A percentile compares a stretch with the other conserved stretches of the same genome.
Conservation (phyloP, 2,113 vertebrate genomes). For the human (Homo sapiens) region DNA sequence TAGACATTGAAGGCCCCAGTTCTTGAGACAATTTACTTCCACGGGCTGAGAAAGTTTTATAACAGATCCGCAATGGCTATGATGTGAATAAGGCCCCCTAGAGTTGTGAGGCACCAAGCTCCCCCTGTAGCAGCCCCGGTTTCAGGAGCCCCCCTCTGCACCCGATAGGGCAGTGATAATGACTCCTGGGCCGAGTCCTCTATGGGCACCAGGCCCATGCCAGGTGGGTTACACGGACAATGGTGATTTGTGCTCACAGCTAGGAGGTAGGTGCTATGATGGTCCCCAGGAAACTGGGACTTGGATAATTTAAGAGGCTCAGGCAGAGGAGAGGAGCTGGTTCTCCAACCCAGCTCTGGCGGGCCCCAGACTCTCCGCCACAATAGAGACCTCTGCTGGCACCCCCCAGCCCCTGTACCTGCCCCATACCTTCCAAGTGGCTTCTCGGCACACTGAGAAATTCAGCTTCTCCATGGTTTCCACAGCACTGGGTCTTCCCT, state of each 20-base stretch:
- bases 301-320: background rate
- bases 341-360: background rate
- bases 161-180: background rate
- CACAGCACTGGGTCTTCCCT: background rate
- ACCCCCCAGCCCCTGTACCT: too few species aligned
- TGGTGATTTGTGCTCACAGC: background rate
- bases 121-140: background rate
- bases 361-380: background rate
- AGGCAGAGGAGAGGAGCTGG: background rate
- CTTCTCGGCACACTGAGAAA: background rate
- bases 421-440: too few species aligned
- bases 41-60: background rate
- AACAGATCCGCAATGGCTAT: background rate
- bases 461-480: background rate
- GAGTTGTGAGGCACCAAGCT: background rate
- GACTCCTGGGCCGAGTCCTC: background rate
- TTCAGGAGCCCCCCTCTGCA: accelerated
- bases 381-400: too few species aligned
- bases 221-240: accelerated
- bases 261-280: background rate
- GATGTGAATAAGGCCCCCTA: background rate
- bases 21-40: background rate
- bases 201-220: background rate
- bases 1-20: background rate
- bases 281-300: background rate